These are phyloP conservation scores for Urechis unicinctus DNA, from an alignment of 2,888 invertebrate genomes.

Conservation along the genomic window DNA sequence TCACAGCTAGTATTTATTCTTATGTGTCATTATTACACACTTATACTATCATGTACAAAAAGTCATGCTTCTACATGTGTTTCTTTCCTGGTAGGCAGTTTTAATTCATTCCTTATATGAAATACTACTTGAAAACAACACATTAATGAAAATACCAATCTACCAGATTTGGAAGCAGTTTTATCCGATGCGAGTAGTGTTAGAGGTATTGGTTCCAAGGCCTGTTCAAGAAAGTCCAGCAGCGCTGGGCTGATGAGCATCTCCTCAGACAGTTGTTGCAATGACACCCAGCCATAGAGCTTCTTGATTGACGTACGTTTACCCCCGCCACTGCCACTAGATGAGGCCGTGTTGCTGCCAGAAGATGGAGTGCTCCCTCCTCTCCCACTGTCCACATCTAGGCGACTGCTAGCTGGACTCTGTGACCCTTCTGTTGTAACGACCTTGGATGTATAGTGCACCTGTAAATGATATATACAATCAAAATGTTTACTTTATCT, in stretches of 20 bases:
- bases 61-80: no score
- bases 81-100: no score
- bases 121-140: no score
- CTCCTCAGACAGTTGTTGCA: constrained; percentile 94
- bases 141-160: no score
- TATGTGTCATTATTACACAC: no score
- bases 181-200: constrained; percentile 9
- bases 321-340: not conserved
- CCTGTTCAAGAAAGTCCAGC: constrained; percentile 88
- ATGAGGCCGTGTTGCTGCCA: not conserved
- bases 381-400: not conserved
- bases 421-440: constrained; percentile 1
- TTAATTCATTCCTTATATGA: no score
- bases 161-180: not conserved
- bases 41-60: no score
- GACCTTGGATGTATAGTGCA: constrained; percentile 49
- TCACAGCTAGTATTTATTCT: no score
- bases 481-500: not conserved
- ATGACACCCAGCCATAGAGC: constrained; percentile 88
- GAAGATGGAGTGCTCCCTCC: not conserved
- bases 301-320: constrained; percentile 56
- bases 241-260: constrained; percentile 96
- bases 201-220: constrained; percentile 84
- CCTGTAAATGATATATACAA: constrained; percentile 26
- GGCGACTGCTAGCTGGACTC: constrained; percentile 2